Base-by-base conservation (phyloP, 1,140 invertebrate genomes). In the Cylas formicarius region DNA sequence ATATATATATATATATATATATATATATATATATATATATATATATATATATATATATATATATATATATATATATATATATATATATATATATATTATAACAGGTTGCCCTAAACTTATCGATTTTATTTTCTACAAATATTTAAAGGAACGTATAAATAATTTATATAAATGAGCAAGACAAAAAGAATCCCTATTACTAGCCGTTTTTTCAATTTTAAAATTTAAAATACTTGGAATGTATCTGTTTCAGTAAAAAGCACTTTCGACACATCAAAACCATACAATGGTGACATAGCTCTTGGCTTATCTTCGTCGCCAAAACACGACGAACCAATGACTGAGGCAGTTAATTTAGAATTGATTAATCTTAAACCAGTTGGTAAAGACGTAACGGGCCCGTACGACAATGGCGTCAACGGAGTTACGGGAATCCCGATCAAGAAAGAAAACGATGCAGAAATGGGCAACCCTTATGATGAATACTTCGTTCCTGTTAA, bases 401-500 rank as follows among this genome's bases (percentile, higher is more conserved):
- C 58, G 6, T 59, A 64, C 26, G 57, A 63, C 31, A 67, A 65
- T 26, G 65, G 63, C 4, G 44, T 56, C 4, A 70, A 71, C 36
- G 58, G 57, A 19, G 51, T 61, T 4, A 61, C 44, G 31, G 56
- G 46, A 13, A 67, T 70, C 27, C 68, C 68, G 2, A 61, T 75
- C 36, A 83, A 83, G 58, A 78, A 76, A 47, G 81, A 84, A 48
- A 78, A 79, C 14, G 80, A 82, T 55, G 75, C 81, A 11, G 81
- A 85, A 36, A 77, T 82, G 58, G 71, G 75, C 16, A 82, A 82
- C 65, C 77, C 81, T 13, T 85, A 85, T 62, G 82, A 86, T 49
- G 83, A 86, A 53, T 87, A 86, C 64, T 87, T 87, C 63, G 82
- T 87, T 37, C 82, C 84, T 22, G 84, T 87, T 26, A 86, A 87